Evolutionary conservation across 92 coral and sea anemone genomes (phyloP).

Genomic region (Parazoanthus darwini): DNA sequence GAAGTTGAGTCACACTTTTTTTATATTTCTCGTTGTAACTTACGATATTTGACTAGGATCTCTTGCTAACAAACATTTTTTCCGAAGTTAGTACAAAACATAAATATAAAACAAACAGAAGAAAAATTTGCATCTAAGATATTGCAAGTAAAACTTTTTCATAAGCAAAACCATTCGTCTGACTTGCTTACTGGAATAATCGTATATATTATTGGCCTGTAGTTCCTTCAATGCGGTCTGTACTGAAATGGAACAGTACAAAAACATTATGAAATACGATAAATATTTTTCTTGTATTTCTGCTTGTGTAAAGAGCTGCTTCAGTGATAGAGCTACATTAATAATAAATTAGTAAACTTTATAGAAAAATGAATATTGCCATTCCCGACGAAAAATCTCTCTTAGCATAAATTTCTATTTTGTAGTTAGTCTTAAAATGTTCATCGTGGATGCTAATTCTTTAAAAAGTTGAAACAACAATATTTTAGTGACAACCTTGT

Average conservation of each 20-base stretch:
- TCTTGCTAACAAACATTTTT: not conserved
- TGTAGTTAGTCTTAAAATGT: not conserved
- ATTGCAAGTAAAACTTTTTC: not conserved
- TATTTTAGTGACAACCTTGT: not conserved
- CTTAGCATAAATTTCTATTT: conserved; percentile 2
- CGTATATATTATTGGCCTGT: not conserved
- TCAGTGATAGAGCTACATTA: conserved; percentile 40
- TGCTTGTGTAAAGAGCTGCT: not conserved
- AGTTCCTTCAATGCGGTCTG: not conserved
- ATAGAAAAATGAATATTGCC: conserved; percentile 55
- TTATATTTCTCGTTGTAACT: not conserved
- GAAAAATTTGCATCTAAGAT: conserved; percentile 23
- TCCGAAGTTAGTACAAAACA: not conserved
- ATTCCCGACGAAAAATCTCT: conserved; percentile 42
- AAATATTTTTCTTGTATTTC: not conserved
- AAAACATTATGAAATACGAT: not conserved
- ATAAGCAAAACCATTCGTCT: not conserved
- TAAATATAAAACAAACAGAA: not conserved
- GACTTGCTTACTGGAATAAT: not conserved
- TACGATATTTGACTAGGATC: not conserved
- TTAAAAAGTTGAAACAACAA: conserved; percentile 2
- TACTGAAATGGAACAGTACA: conserved; percentile 4
- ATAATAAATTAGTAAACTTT: conserved; percentile 77
- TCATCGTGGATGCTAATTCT: not conserved
- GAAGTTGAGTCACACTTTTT: not conserved